Evolutionary conservation across 2,797 vertebrate species (phyloP), one percentile per base, ranked within the genome.

Genomic region (Perodicticus potto): DNA sequence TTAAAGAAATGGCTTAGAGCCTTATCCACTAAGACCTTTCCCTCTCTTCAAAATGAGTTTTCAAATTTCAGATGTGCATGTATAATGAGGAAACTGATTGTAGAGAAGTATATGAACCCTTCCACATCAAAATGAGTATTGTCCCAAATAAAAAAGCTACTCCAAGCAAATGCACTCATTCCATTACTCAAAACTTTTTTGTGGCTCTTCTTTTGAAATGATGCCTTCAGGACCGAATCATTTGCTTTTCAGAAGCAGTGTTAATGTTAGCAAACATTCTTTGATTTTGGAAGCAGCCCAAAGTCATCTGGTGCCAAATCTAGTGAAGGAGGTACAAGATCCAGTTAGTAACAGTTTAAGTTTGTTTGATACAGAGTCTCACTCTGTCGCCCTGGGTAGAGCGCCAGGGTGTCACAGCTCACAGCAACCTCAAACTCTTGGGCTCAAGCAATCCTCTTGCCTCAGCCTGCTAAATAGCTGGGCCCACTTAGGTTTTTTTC

Each of bases 181-280:
- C 61, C 17, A 65, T 80, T 81, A 73, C 93, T 94, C 61, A 93
- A 80, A 95, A 77, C 57, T 55, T 61, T 65, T 92, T 2, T 70
- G 40, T 80, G 61, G 25, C 59, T 90, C 70, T 80, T 93, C 49
- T 95, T 94, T 80, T 74, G 72, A 91, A 95, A 94, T 87, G 40
- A 40, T 88, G 74, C 74, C 85, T 90, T 87, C 81, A 63, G 89
- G 61, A 59, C 22, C 76, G 4, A 83, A 67, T 80, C 73, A 78
- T 65, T 91, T 89, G 78, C 53, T 97, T 94, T 95, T 93, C 78
- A 61, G 40, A 83, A 95, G 37, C 29, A 94, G 73, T 83, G 92
- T 93, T 59, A 93, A 69, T 74, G 80, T 94, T 86, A 94, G 91
- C 86, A 96, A 97, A 91, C 59, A 23, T 93, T 96, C 55, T 27